Base-by-base conservation (phyloP, 1,140 invertebrate genomes). In the Stegodyphus dumicola region DNA sequence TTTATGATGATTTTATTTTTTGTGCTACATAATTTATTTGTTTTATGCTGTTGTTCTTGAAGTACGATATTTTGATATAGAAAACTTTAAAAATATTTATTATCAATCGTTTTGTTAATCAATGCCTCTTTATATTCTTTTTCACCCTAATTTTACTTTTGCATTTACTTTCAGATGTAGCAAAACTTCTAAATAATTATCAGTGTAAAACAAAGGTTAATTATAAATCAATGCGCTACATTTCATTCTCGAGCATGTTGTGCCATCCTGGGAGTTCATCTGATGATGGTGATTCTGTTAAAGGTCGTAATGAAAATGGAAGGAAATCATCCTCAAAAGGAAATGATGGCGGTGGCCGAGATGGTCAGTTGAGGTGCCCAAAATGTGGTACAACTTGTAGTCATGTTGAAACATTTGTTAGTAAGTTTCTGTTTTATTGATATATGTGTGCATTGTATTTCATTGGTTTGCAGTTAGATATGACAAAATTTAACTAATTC, bases 301-400 rank as follows among this genome's bases (percentile, higher is more conserved):
- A 11, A 48, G 33, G 77, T 17, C 56, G 52, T 7, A 73, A 73
- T 48, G 7, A 67, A 33, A 54, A 66, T 85, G 75, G 67, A 15
- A 67, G 75, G 5, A 78, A 78, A n/a, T 71, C 70, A 9, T 85
- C 84, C 15, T 56, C 74, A 17, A 71, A 77, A 70, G 53, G 75
- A 56, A 51, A 17, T 78, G 81, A 87, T 65, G 78, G 88, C 33
- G 87, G 87, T 65, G 88, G 88, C 56, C 91, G 91, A 66, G 92
- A 92, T 48, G 88, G 88, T n/a, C 94, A 94, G 6, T 91, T 96
- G 0, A 93, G 93, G 48, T 98, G 97, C 90, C 97, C 97, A 7
- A 98, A 98, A 91, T 99, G 97, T 91, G 97, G 97, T 0, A 96
- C 97, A 92, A 95, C 96, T 77, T 98, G 97, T 91, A 97, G 96